These are phyloP conservation scores for Pristis pectinata DNA, from an alignment of 2,797 vertebrate genomes.

Conservation along the genomic window DNA sequence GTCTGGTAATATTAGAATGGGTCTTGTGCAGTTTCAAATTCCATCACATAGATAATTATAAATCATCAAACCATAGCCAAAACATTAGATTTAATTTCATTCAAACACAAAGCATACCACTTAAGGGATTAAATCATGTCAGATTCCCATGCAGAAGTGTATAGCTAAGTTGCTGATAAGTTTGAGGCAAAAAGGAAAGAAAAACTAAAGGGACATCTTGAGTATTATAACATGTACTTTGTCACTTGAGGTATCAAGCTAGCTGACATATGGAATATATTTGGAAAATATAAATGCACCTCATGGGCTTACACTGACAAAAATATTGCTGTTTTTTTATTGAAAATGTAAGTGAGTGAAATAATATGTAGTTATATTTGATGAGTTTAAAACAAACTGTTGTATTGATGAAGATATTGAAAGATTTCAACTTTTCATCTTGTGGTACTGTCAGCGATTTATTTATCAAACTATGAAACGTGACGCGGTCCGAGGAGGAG, in stretches of 20 bases:
- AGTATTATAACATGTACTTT: neutral
- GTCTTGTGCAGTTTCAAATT: neutral
- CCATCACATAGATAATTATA: conserved; percentile 5
- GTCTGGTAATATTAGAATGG: neutral
- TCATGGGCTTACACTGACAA: neutral
- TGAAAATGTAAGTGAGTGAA: neutral
- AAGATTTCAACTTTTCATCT: neutral
- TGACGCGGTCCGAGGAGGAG: neutral
- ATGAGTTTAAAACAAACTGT: neutral
- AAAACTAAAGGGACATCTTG: neutral
- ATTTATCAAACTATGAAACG: neutral
- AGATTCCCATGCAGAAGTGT: neutral
- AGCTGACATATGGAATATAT: neutral
- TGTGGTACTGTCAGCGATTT: neutral
- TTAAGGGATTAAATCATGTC: neutral
- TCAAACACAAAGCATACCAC: neutral
- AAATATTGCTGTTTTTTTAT: neutral
- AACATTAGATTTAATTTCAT: neutral
- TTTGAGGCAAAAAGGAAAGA: neutral
- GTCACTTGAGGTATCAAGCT: neutral
- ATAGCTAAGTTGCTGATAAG: neutral
- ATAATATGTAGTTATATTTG: neutral
- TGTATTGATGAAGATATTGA: neutral
- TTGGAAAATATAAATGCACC: neutral
- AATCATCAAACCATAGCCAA: neutral